A percentile compares a stretch with the other conserved stretches of the same genome.
These are phyloP conservation scores for Muntiacus muntjak DNA, from an alignment of 2,113 vertebrate genomes.

Conservation along the genomic window DNA sequence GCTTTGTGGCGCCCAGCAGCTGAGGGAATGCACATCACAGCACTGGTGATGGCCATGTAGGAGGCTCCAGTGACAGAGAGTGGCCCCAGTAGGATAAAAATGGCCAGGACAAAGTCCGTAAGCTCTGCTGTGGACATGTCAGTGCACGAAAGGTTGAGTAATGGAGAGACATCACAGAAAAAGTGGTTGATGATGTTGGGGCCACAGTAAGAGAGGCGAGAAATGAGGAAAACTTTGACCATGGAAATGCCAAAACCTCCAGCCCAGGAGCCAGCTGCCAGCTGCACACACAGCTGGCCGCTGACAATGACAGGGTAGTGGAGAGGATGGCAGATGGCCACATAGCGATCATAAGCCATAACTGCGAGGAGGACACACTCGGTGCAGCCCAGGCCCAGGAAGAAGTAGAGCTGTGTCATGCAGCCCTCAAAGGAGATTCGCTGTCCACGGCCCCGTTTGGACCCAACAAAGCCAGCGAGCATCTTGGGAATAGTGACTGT, in stretches of 20 bases:
- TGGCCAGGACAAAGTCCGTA: constrained; percentile 66
- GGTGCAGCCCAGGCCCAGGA: constrained; percentile 71
- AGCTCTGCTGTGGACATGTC: constrained; percentile 70
- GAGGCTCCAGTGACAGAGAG: constrained; percentile 66
- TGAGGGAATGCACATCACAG: constrained; percentile 60
- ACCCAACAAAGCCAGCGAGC: constrained; percentile 65
- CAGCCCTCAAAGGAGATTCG: constrained; percentile 75
- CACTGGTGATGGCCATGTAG: constrained; percentile 65
- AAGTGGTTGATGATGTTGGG: constrained; percentile 73
- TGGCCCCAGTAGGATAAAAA: constrained; percentile 66
- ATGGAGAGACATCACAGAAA: constrained; percentile 72
- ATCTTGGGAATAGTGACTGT: constrained; percentile 76
- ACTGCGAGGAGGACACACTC: constrained; percentile 72
- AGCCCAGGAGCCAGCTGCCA: constrained; percentile 62
- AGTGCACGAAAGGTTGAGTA: constrained; percentile 70
- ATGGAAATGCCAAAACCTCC: constrained; percentile 69
- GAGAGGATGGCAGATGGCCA: constrained; percentile 70
- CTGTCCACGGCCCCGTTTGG: constrained; percentile 24
- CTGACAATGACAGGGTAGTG: constrained; percentile 64
- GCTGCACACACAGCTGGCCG: constrained; percentile 36
- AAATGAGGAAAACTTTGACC: constrained; percentile 70
- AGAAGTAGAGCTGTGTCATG: constrained; percentile 75
- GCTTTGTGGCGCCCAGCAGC: constrained; percentile 64
- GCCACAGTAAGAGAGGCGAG: constrained; percentile 67
- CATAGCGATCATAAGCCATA: constrained; percentile 70